Base-by-base conservation (phyloP, 2,888 invertebrate species). In the Prosopocoilus inquinatus region DNA sequence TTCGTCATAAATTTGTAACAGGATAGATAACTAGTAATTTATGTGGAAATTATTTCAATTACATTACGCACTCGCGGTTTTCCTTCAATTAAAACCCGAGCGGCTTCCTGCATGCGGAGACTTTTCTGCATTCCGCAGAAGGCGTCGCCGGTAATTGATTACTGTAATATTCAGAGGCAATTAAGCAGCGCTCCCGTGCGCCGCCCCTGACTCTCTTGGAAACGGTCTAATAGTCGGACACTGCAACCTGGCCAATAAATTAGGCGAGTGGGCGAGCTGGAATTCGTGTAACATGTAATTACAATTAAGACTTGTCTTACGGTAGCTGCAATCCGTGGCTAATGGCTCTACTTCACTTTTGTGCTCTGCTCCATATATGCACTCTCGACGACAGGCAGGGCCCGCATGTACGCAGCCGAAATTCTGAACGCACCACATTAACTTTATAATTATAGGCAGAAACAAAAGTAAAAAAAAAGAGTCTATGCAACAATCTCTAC, bases 291-390 rank as follows among this genome's bases (percentile, higher is more conserved):
- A 68, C 68, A 67, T 69, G 70, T 68, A 70, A 70, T 70, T 70
- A 70, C 70, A 70, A 70, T 70, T 70, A 68, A 70, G 68, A 67
- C 67, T 68, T 68, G 69, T 69, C 69, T 67, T 68, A 68, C 66
- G 66, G 67, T 68, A 67, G 69, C 68, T 63, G 56, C 57, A 53
- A 50, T 53, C 53, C 43, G 48, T 41, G 53, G 50, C 54, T 54
- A 57, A 57, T 57, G 53, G 57, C 53, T 38, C 41, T 41, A 41
- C 41, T 41, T 41, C 41, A 15, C 41, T 41, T 16, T 9, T 41
- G 15, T 41, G 41, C 12, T n/a, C n/a, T 28, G 7, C 20, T 41
- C 41, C 41, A 41, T 41, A 41, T 41, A 41, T 41, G 41, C 41
- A 41, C 15, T 41, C 41, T 41, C 41, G 41, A 15, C 41, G 16